A percentile compares a stretch with the other conserved stretches of the same genome.
phyloP scores from a whole-genome alignment of 1,140 invertebrate species.

The Microplitis mediator region DNA sequence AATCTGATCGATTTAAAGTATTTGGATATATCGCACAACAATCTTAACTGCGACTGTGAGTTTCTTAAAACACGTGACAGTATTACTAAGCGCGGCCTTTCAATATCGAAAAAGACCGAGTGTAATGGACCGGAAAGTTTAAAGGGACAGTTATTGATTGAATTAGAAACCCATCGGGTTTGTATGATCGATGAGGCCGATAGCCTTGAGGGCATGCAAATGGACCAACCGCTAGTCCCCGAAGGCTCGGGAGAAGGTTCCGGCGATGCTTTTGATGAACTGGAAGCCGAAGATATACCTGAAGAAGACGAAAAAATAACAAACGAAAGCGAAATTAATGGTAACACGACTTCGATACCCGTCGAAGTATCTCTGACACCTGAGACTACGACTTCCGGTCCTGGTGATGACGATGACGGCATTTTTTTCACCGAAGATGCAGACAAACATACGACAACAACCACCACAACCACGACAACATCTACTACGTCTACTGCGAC shows the following conservation, averaged over 20 bases:
- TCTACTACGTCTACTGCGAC: background rate
- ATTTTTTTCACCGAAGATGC: slow-evolving; percentile 46
- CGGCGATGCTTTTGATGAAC: slow-evolving; percentile 23
- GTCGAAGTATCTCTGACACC: background rate
- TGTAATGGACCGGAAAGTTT: slow-evolving; percentile 44
- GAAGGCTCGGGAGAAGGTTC: slow-evolving; percentile 25
- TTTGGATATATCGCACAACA: slow-evolving; percentile 70
- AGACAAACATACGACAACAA: slow-evolving; percentile 23
- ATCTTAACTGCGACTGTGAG: slow-evolving; percentile 66
- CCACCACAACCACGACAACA: background rate
- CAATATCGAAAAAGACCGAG: slow-evolving; percentile 42
- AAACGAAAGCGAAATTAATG: background rate
- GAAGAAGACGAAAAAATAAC: slow-evolving; percentile 14
- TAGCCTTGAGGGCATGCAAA: slow-evolving; percentile 46
- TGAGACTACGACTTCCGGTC: background rate
- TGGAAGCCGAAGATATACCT: background rate
- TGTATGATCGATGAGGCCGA: slow-evolving; percentile 50
- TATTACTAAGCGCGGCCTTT: slow-evolving; percentile 40
- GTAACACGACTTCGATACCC: background rate
- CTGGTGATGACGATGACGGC: slow-evolving; percentile 24
- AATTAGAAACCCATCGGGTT: slow-evolving; percentile 37
- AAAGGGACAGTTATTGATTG: slow-evolving; percentile 40
- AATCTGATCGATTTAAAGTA: slow-evolving; percentile 66
- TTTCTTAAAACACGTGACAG: slow-evolving; percentile 46
- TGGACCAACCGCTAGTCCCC: slow-evolving; percentile 40